Evolutionary conservation across 2,888 invertebrate genomes (phyloP), one percentile per base, ranked within the genome.

Genomic region (Hypselothyrea guttata): DNA sequence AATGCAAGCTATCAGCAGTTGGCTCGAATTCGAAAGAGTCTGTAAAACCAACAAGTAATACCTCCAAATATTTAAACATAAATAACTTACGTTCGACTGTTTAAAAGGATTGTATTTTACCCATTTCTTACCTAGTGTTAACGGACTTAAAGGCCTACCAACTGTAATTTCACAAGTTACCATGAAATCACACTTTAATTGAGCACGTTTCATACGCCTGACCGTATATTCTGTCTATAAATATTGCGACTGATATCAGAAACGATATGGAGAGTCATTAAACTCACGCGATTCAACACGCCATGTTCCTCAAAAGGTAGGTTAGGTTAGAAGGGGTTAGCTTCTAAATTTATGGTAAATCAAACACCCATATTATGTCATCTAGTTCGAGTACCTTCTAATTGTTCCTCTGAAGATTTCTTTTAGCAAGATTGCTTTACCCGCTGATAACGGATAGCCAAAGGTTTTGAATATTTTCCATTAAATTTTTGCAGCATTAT

Each of bases 121-220:
- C n/a, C n/a, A n/a, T n/a, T n/a, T n/a, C n/a, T n/a, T n/a, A n/a
- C n/a, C n/a, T n/a, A n/a, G n/a, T n/a, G n/a, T n/a, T n/a, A n/a
- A n/a, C n/a, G n/a, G n/a, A n/a, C n/a, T n/a, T n/a, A n/a, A n/a
- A n/a, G n/a, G n/a, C n/a, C n/a, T n/a, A n/a, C n/a, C n/a, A n/a
- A n/a, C 27, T 7, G 4, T 13, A 1, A 34, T 9, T 40, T n/a
- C 5, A 1, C 13, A 40, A 30, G 38, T 51, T 38, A 15, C 35
- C 18, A 31, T n/a, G 27, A 12, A 46, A 44, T 54, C 11, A 9
- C 12, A n/a, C n/a, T n/a, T 13, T 56, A 56, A 57, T 65, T 53
- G 15, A 15, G 52, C 71, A 67, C 67, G 67, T 67, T 67, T 71
- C n/a, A 11, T 42, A 7, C 72, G 33, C 58, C 38, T 65, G 58